These are phyloP conservation scores for Thalassoma bifasciatum DNA, from an alignment of 2,113 vertebrate species.

Conservation along the genomic window DNA sequence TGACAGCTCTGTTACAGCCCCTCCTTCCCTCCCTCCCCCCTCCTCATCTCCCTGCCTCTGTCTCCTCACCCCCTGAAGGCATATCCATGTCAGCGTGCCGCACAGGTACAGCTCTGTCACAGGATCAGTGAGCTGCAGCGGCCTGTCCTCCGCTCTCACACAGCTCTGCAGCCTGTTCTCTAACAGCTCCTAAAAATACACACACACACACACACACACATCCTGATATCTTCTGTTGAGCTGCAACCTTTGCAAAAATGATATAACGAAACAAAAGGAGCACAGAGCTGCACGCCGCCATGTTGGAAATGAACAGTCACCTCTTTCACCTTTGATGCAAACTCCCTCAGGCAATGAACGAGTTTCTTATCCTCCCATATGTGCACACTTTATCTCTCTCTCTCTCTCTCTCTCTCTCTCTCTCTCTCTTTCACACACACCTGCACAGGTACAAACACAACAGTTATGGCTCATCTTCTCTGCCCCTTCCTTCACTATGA, in stretches of 20 bases:
- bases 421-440: neutral
- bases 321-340: slow-evolving; percentile 36
- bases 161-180: neutral
- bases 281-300: neutral
- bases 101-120: slow-evolving; percentile 66
- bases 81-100: slow-evolving; percentile 72
- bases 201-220: no score
- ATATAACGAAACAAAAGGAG: neutral
- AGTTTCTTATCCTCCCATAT: neutral
- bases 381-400: neutral
- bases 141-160: neutral
- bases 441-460: slow-evolving; percentile 34
- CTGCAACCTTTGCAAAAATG: neutral
- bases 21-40: slow-evolving; percentile 25
- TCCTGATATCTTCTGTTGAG: neutral
- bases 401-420: neutral
- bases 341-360: slow-evolving; percentile 21
- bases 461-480: neutral
- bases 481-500: neutral
- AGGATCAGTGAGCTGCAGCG: slow-evolving; percentile 4
- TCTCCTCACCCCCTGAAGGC: slow-evolving; percentile 57
- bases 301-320: slow-evolving; percentile 17
- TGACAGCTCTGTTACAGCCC: slow-evolving; percentile 27
- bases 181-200: neutral
- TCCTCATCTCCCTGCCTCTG: neutral